A percentile compares a stretch with the other conserved stretches of the same genome.
These are phyloP conservation scores for Equus przewalskii DNA, from an alignment of 2,113 vertebrate species.

Conservation along the genomic window DNA sequence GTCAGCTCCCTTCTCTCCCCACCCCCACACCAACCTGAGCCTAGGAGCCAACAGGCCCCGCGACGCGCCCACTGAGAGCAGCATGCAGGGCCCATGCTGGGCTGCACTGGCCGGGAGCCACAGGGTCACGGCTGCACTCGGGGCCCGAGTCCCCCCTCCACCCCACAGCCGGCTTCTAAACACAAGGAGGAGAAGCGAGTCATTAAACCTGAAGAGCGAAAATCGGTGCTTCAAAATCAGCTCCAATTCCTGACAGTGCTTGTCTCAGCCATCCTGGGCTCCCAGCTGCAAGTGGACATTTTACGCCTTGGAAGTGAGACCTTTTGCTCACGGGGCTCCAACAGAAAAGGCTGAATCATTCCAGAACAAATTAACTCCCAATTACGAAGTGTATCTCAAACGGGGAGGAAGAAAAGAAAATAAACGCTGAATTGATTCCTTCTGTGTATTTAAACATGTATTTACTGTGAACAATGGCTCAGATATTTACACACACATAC, in stretches of 20 bases:
- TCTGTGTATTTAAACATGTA: accelerated
- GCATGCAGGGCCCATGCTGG: accelerated
- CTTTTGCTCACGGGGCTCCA: neutral
- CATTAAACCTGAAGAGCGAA: neutral
- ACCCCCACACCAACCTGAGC: neutral
- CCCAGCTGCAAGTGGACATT: neutral
- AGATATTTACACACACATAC: accelerated
- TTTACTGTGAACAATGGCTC: accelerated
- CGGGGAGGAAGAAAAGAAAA: accelerated
- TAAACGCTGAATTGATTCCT: accelerated
- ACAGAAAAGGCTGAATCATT: neutral
- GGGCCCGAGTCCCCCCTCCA: accelerated
- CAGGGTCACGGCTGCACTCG: accelerated
- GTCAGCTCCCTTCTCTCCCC: neutral
- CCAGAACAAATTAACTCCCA: neutral
- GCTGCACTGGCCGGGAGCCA: accelerated
- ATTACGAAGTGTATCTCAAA: neutral
- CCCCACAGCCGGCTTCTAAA: neutral
- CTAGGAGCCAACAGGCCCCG: too few species aligned
- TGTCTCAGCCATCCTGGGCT: accelerated
- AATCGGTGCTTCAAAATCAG: accelerated
- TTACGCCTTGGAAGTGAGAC: neutral
- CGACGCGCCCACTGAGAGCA: accelerated
- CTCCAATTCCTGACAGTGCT: accelerated
- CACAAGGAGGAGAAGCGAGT: accelerated